Conservation (phyloP, 2,113 vertebrate species). For the Natator depressus region DNA sequence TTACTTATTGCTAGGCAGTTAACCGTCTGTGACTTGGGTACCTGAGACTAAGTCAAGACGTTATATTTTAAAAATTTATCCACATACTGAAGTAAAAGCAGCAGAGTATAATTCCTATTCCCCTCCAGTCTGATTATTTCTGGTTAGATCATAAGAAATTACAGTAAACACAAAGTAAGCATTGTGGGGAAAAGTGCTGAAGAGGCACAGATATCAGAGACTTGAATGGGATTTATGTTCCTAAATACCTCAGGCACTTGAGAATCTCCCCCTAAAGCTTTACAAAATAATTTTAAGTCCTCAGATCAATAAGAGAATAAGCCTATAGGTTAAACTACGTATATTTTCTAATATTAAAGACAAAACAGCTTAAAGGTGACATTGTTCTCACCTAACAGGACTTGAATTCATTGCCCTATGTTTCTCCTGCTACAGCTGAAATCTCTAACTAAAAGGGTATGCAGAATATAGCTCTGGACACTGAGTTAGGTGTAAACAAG, state of each 20-base stretch:
- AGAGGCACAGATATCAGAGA: background rate
- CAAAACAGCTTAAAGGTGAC: background rate
- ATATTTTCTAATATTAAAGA: background rate
- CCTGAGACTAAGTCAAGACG: background rate
- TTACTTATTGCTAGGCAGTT: background rate
- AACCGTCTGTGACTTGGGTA: accelerated
- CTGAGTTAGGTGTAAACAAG: background rate
- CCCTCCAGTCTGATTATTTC: background rate
- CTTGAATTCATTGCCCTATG: background rate
- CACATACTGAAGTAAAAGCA: background rate
- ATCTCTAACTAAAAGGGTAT: background rate
- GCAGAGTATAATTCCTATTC: background rate
- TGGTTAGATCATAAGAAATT: background rate
- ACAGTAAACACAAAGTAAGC: background rate
- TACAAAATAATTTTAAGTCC: background rate
- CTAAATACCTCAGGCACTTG: background rate
- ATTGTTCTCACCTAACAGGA: background rate
- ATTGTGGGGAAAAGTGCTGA: background rate
- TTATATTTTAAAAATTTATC: background rate
- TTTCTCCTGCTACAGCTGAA: background rate
- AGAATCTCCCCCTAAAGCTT: background rate
- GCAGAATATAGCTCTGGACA: slow-evolving; percentile 11
- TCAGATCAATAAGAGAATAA: background rate
- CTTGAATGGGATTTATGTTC: background rate
- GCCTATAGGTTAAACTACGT: background rate